Percentiles rank a stretch among this genome's conserved stretches.
Evolutionary conservation across 2,113 vertebrate genomes (phyloP).

Genomic region (Ammodytes dubius): DNA sequence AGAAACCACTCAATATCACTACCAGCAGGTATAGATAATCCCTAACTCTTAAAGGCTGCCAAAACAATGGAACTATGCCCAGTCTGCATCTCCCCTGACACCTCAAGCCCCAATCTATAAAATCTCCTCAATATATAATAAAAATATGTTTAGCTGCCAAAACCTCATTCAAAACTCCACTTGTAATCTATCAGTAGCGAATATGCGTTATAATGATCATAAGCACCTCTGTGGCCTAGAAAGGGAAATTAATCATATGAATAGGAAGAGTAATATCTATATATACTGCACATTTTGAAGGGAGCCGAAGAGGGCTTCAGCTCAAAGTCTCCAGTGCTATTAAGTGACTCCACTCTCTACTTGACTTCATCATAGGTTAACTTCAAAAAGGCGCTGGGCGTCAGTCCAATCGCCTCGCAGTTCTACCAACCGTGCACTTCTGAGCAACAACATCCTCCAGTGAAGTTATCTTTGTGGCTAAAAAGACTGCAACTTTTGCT

Average conservation of each 20-base stretch:
- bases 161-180: constrained; percentile 21
- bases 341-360: not conserved
- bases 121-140: constrained; percentile 14
- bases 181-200: constrained; percentile 13
- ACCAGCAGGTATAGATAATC: constrained; percentile 39
- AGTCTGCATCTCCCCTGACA: constrained; percentile 24
- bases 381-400: not conserved
- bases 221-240: not conserved
- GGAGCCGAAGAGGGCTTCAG: not conserved
- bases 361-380: not conserved
- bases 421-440: not conserved
- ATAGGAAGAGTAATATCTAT: constrained; percentile 3
- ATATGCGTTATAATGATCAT: constrained; percentile 14
- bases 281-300: not conserved
- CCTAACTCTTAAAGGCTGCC: constrained; percentile 37
- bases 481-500: not conserved
- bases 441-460: not conserved
- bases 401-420: constrained; percentile 3
- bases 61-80: constrained; percentile 50
- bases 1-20: constrained; percentile 35
- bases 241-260: not conserved
- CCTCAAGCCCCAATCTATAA: constrained; percentile 15
- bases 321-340: not conserved
- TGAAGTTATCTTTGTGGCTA: not conserved
- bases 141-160: constrained; percentile 5